These are phyloP conservation scores for Saimiri boliviensis DNA, from an alignment of 2,113 vertebrate genomes.

Conservation along the genomic window DNA sequence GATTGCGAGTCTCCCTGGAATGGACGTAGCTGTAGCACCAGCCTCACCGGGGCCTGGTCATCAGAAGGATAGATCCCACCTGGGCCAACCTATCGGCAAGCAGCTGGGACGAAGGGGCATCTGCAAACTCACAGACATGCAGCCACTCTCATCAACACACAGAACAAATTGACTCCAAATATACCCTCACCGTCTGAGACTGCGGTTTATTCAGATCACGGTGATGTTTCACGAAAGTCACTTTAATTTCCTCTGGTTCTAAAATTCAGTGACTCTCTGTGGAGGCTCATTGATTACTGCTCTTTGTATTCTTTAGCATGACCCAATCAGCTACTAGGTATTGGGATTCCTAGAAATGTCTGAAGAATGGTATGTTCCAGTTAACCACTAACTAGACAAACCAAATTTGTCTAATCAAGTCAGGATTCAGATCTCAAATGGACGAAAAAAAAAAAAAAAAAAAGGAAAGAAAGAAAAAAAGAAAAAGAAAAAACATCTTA, in stretches of 20 bases:
- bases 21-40: accelerated
- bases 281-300: background rate
- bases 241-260: background rate
- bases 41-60: background rate
- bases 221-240: background rate
- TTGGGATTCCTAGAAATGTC: background rate
- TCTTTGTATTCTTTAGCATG: background rate
- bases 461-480: background rate
- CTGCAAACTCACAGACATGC: background rate
- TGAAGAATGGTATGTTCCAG: background rate
- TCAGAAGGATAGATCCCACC: background rate
- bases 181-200: background rate
- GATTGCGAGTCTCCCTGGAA: background rate
- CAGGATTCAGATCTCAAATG: background rate
- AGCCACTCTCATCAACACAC: background rate
- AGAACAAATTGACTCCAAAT: background rate
- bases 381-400: background rate
- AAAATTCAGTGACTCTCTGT: background rate
- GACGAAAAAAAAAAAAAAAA: background rate
- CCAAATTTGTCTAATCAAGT: background rate
- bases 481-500: background rate
- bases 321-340: background rate
- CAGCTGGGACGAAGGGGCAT: accelerated
- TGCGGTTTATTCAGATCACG: background rate
- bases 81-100: accelerated